Conservation (phyloP, 2,113 vertebrate genomes). For the Percopsis transmontana region DNA sequence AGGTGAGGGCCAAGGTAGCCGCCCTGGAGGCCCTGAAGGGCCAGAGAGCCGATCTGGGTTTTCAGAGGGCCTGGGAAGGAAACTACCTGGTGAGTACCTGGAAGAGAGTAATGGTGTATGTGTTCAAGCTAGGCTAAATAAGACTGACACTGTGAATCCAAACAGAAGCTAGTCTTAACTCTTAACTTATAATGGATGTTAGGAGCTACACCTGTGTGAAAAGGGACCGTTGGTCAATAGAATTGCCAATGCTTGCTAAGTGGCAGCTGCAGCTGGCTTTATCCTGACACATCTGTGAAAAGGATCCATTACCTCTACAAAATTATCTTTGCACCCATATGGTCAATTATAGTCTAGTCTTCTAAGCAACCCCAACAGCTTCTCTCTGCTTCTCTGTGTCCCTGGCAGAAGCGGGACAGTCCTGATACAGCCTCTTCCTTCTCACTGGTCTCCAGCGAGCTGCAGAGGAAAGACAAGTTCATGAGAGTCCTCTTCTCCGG, state of each 20-base stretch:
- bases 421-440: conserved; percentile 83
- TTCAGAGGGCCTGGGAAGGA: conserved; percentile 92
- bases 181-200: no score
- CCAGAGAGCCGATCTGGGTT: conserved; percentile 87
- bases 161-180: background rate
- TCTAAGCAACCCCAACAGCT: background rate
- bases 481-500: conserved; percentile 95
- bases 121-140: no score
- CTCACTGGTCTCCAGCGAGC: conserved; percentile 86
- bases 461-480: conserved; percentile 97
- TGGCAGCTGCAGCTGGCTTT: no score
- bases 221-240: no score
- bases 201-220: no score
- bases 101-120: background rate
- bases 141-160: background rate
- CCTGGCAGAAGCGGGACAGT: conserved; percentile 84
- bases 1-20: conserved; percentile 93
- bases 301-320: no score
- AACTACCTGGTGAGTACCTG: conserved; percentile 86
- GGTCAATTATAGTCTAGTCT: no score
- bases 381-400: background rate
- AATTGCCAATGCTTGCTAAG: no score
- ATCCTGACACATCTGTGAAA: background rate
- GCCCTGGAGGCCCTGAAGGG: conserved; percentile 91
- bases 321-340: background rate